phyloP scores from a whole-genome alignment of 2,888 invertebrate genomes.

The Sinhomidia bicolor region DNA sequence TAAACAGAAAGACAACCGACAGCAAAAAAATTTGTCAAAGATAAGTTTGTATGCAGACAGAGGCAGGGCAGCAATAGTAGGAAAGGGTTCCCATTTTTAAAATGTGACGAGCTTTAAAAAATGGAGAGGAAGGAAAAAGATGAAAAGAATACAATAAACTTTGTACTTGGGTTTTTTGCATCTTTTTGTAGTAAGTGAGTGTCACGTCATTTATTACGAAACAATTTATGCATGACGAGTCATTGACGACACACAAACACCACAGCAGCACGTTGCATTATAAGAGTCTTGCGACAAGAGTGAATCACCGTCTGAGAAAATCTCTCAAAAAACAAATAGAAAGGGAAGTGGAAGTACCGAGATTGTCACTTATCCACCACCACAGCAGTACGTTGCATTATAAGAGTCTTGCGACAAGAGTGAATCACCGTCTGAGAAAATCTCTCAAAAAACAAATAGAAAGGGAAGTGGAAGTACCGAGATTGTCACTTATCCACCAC shows the following conservation, averaged over 20 bases:
- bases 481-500: neutral
- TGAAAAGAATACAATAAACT: slow-evolving; percentile 8
- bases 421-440: neutral
- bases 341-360: slow-evolving; percentile 15
- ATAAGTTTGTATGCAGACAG: neutral
- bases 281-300: neutral
- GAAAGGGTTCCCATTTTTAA: neutral
- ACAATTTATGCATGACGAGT: slow-evolving; percentile 68
- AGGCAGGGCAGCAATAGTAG: neutral
- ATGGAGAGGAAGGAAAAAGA: neutral
- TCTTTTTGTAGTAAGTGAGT: slow-evolving; percentile 2
- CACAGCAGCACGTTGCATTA: neutral
- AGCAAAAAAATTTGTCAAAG: neutral
- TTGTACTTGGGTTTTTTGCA: slow-evolving; percentile 5
- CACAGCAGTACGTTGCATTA: no score
- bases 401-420: no score
- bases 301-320: neutral
- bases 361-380: neutral
- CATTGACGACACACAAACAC: slow-evolving; percentile 61
- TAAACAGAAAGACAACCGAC: slow-evolving; percentile 52
- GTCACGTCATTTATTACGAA: slow-evolving; percentile 63
- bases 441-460: neutral
- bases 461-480: slow-evolving; percentile 15
- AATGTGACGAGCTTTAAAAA: slow-evolving; percentile 26
- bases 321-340: neutral